Evolutionary conservation across 2,113 vertebrate genomes (phyloP).

Genomic region (Xiphias gladius): DNA sequence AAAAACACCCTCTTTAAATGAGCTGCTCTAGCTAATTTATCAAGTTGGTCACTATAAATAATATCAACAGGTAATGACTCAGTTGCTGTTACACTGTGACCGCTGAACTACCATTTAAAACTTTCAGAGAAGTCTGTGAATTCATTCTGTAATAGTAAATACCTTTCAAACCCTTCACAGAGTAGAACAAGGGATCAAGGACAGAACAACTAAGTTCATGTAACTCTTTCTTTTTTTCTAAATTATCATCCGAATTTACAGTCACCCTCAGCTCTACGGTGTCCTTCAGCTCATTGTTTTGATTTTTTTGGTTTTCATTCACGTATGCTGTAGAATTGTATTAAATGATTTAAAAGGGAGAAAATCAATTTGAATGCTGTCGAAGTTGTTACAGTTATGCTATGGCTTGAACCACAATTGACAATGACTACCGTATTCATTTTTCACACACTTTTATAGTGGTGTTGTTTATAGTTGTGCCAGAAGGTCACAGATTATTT

Average conservation of each 20-base stretch:
- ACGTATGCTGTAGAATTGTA: not conserved
- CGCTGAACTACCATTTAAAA: not conserved
- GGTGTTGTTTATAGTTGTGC: not conserved
- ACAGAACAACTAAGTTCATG: not conserved
- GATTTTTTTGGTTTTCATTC: too few relatives aligned
- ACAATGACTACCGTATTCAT: constrained; percentile 7
- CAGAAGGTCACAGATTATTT: not conserved
- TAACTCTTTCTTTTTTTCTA: too few relatives aligned
- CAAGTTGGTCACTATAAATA: constrained; percentile 10
- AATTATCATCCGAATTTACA: too few relatives aligned
- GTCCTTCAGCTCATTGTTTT: too few relatives aligned
- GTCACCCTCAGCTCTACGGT: too few relatives aligned
- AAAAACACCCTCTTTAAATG: constrained; percentile 2
- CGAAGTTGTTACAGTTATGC: not conserved
- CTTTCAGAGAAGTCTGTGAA: not conserved
- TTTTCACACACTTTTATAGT: not conserved
- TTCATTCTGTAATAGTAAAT: not conserved
- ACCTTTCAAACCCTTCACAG: constrained; percentile 6
- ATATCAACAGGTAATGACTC: constrained; percentile 5
- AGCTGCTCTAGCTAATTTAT: not conserved
- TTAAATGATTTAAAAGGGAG: constrained; percentile 4
- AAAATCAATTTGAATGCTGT: constrained; percentile 5
- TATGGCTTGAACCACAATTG: not conserved
- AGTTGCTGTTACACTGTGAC: not conserved
- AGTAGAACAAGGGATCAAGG: not conserved